Percentiles rank a stretch among this genome's conserved stretches.
Evolutionary conservation across 2,113 vertebrate genomes (phyloP).

Genomic region (Hippocampus barbouri): DNA sequence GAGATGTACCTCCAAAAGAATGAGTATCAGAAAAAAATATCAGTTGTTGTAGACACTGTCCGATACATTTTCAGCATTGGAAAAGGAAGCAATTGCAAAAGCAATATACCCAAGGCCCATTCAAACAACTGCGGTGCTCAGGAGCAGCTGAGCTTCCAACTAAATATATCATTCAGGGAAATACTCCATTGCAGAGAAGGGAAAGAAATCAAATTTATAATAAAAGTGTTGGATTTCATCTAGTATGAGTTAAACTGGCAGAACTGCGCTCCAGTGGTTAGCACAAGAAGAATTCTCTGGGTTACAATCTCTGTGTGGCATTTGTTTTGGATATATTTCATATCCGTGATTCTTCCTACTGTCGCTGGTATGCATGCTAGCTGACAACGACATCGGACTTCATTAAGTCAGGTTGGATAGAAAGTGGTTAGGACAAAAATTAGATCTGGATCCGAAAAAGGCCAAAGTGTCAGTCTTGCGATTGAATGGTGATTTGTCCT

Average conservation of each 20-base stretch:
- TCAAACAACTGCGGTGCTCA: constrained; percentile 6
- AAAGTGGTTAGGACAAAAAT: not conserved
- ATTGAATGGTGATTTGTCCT: not conserved
- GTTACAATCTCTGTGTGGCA: not conserved
- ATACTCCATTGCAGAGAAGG: constrained; percentile 19
- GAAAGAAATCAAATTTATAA: constrained; percentile 22
- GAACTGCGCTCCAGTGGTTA: not conserved
- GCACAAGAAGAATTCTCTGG: not conserved
- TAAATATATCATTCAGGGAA: constrained; percentile 30
- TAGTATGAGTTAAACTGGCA: not conserved
- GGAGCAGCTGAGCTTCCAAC: constrained; percentile 47
- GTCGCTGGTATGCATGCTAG: not conserved
- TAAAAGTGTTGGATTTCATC: constrained; percentile 16
- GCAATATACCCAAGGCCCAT: constrained; percentile 30
- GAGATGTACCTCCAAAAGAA: not conserved
- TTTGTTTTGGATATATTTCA: not conserved
- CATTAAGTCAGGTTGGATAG: not conserved
- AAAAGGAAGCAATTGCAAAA: constrained; percentile 38
- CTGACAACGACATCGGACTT: too few relatives aligned
- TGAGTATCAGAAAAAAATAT: constrained; percentile 2
- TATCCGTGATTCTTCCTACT: not conserved
- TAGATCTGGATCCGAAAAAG: not conserved
- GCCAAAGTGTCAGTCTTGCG: not conserved
- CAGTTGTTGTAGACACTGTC: constrained; percentile 15
- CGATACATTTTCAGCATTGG: constrained; percentile 16